These are phyloP conservation scores for Gopherus evgoodei DNA, from an alignment of 2,113 vertebrate species.

Conservation along the genomic window DNA sequence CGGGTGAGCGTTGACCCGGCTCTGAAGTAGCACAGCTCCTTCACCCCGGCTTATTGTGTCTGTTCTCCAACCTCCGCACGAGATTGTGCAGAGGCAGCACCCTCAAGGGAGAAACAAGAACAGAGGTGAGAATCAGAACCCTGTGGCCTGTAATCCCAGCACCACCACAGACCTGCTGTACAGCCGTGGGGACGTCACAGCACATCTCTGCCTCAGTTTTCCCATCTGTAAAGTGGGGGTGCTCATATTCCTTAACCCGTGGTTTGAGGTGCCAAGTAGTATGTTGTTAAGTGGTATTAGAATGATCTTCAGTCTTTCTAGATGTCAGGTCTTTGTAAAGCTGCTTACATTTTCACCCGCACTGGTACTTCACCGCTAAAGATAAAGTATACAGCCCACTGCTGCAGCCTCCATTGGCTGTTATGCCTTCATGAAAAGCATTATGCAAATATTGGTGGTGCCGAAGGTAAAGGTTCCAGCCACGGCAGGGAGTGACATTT, in stretches of 20 bases:
- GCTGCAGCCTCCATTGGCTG: constrained; percentile 39
- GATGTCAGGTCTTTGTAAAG: not conserved
- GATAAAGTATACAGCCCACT: not conserved
- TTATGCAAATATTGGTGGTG: accelerated
- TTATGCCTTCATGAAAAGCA: accelerated
- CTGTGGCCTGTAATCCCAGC: not conserved
- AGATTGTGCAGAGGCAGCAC: not conserved
- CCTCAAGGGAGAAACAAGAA: not conserved
- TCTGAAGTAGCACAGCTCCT: not conserved
- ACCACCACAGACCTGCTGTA: not conserved
- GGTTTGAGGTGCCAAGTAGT: not conserved
- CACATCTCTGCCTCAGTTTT: not conserved
- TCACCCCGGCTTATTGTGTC: not conserved
- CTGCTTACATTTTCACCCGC: not conserved
- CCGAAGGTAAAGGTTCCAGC: constrained; percentile 33
- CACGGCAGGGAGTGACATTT: not conserved
- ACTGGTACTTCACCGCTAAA: not conserved
- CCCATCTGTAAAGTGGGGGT: not conserved
- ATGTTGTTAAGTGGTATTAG: not conserved
- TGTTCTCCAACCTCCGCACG: not conserved
- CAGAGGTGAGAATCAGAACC: not conserved
- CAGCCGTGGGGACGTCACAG: not conserved
- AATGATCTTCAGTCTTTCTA: not conserved
- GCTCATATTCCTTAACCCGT: not conserved
- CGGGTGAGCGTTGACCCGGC: not conserved